Evolutionary conservation across 2,113 vertebrate species (phyloP).

Genomic region (Dromaius novaehollandiae): DNA sequence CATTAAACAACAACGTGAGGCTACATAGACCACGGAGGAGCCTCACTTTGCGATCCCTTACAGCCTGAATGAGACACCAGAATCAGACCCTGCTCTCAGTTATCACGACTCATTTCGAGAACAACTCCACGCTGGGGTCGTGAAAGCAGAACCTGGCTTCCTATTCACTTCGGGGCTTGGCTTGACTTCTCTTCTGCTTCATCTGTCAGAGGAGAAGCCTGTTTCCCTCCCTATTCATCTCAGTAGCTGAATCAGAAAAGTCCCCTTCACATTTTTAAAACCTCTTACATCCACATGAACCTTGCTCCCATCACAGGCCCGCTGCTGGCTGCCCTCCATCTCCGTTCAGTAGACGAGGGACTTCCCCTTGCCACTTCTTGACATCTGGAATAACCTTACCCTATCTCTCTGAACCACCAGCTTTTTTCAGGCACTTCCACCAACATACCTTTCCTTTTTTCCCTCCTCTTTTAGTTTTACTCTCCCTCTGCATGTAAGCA

Average conservation of each 20-base stretch:
- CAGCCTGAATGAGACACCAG: neutral
- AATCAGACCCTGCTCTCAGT: fast-evolving
- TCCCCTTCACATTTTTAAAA: fast-evolving
- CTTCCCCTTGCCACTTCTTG: neutral
- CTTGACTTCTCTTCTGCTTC: neutral
- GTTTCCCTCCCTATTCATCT: neutral
- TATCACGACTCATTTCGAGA: fast-evolving
- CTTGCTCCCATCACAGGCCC: fast-evolving
- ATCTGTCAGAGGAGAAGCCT: neutral
- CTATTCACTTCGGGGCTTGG: fast-evolving
- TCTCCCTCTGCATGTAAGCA: neutral
- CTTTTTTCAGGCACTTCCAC: neutral
- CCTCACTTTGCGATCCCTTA: neutral
- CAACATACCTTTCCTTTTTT: neutral
- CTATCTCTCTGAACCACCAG: neutral
- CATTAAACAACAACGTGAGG: fast-evolving
- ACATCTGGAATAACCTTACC: neutral
- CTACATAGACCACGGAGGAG: fast-evolving
- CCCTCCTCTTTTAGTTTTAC: neutral
- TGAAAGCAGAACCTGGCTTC: fast-evolving
- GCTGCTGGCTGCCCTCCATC: neutral
- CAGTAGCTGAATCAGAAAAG: neutral
- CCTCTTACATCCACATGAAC: no score
- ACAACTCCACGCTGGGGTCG: fast-evolving
- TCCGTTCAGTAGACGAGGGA: neutral